Percentiles rank a stretch among this genome's conserved stretches.
Conservation (phyloP, 2,113 vertebrate genomes). For the Cochlearius cochlearius region DNA sequence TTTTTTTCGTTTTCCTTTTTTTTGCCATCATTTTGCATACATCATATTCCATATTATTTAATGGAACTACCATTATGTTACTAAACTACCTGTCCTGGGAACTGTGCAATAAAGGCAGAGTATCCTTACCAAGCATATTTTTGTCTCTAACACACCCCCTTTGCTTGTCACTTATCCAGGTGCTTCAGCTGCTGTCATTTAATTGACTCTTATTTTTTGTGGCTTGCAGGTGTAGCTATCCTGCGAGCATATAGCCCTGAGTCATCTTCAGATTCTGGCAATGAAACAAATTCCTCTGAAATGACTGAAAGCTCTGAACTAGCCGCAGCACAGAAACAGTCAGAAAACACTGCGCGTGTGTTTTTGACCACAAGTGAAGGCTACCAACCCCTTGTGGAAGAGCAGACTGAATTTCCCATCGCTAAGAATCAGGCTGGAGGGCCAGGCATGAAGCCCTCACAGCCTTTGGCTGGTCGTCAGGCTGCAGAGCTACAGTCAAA, state of each 20-base stretch:
- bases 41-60: constrained; percentile 63
- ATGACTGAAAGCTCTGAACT: constrained; percentile 98
- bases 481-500: constrained; percentile 82
- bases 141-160: constrained; percentile 64
- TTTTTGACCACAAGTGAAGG: constrained; percentile 86
- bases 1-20: neutral
- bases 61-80: constrained; percentile 48
- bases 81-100: constrained; percentile 57
- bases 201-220: constrained; percentile 86
- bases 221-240: constrained; percentile 96
- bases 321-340: constrained; percentile 90
- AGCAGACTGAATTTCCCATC: constrained; percentile 84
- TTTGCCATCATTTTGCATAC: constrained; percentile 57
- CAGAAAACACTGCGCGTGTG: constrained; percentile 87
- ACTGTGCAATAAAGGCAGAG: constrained; percentile 73
- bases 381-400: constrained; percentile 84
- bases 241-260: constrained; percentile 97
- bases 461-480: constrained; percentile 70
- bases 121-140: constrained; percentile 58
- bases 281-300: constrained; percentile 99
- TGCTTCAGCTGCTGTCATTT: constrained; percentile 73
- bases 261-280: constrained; percentile 98
- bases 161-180: constrained; percentile 61
- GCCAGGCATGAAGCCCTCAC: constrained; percentile 74
- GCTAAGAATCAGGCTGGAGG: constrained; percentile 66